Evolutionary conservation across 1,140 invertebrate species (phyloP).

Genomic region (Charaxes varanes): DNA sequence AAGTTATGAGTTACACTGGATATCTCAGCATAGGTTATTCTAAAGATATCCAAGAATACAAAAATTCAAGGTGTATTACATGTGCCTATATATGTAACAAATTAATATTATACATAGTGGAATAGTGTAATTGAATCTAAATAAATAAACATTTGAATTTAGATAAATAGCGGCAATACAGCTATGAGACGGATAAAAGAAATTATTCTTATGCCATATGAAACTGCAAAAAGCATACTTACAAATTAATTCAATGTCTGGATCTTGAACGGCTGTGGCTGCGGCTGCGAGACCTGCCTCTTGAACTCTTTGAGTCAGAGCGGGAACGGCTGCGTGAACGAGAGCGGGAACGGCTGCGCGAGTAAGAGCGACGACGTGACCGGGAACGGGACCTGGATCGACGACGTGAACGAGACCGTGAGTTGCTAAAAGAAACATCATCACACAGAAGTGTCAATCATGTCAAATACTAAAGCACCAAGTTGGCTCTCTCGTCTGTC

Average conservation of each 20-base stretch:
- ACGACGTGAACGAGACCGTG: conserved; percentile 62
- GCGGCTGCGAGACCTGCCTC: conserved; percentile 42
- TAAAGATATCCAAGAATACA: too few species aligned
- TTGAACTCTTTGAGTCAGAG: conserved; percentile 33
- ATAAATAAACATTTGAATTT: too few species aligned
- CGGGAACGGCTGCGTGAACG: conserved; percentile 57
- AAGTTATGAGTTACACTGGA: too few species aligned
- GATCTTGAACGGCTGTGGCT: conserved; percentile 62
- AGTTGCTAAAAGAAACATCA: conserved; percentile 52
- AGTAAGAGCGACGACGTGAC: conserved; percentile 60
- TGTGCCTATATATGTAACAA: too few species aligned
- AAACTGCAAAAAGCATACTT: conserved; percentile 25
- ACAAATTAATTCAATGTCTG: conserved; percentile 56
- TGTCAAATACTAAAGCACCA: conserved; percentile 3
- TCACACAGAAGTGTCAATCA: conserved; percentile 23
- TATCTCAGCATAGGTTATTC: too few species aligned
- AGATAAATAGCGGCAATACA: too few species aligned
- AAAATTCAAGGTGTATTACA: too few species aligned
- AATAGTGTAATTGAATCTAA: too few species aligned
- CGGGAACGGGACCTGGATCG: conserved; percentile 62
- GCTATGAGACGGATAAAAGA: too few species aligned
- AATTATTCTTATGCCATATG: too few species aligned
- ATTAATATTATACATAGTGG: too few species aligned
- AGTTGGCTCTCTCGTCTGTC: neutral
- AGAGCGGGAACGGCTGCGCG: conserved; percentile 49